Conservation (phyloP, 1,140 invertebrate species). For the Drosophila bocki region DNA sequence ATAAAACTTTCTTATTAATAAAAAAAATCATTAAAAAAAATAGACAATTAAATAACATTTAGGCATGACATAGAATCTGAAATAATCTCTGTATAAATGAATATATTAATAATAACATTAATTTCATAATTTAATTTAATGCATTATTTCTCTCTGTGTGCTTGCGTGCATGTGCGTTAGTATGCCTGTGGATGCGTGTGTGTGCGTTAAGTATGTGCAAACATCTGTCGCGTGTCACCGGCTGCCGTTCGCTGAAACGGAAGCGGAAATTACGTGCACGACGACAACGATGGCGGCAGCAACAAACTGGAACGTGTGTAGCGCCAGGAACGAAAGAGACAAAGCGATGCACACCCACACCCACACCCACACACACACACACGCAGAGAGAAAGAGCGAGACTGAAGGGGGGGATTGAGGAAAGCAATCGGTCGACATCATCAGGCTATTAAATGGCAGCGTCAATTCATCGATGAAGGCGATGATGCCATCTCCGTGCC, state of each 20-base stretch:
- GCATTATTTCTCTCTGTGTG: not conserved
- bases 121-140: not conserved
- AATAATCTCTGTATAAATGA: too few species aligned
- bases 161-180: constrained; percentile 10
- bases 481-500: constrained; percentile 15
- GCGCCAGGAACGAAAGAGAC: constrained; percentile 28
- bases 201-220: constrained; percentile 70
- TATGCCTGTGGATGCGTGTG: constrained; percentile 21
- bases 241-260: constrained; percentile 76
- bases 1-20: too few species aligned
- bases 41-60: too few species aligned
- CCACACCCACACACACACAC: not conserved
- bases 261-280: constrained; percentile 82
- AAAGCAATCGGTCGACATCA: constrained; percentile 49
- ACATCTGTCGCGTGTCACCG: constrained; percentile 80
- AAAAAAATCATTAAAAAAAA: too few species aligned
- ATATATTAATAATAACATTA: too few species aligned
- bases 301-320: constrained; percentile 58
- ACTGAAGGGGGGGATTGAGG: not conserved
- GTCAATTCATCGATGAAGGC: constrained; percentile 77
- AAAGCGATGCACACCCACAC: not conserved
- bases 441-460: constrained; percentile 61
- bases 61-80: too few species aligned
- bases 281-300: constrained; percentile 49
- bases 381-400: not conserved